Conservation (phyloP, 2,113 vertebrate species). For the Clinocottus analis region DNA sequence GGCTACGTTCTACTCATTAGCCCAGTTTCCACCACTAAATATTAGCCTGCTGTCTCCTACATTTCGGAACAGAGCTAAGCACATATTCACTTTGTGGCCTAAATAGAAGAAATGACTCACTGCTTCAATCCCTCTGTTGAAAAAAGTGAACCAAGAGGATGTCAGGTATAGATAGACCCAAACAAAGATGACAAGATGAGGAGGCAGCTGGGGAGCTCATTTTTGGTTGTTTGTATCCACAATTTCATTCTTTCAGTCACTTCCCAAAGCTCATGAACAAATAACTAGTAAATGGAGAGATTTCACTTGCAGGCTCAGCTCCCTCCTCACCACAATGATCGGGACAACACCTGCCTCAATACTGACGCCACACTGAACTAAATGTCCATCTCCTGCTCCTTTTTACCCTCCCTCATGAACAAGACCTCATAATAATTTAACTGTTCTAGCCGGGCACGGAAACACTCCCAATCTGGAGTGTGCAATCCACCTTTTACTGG, state of each 20-base stretch:
- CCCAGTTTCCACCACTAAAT: constrained; percentile 17
- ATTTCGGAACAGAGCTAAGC: neutral
- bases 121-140: neutral
- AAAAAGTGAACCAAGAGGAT: neutral
- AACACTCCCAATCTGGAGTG: too few relatives aligned
- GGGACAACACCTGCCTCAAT: neutral
- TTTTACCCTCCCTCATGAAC: neutral
- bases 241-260: neutral
- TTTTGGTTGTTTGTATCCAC: neutral
- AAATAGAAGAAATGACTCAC: neutral
- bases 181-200: neutral
- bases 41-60: neutral
- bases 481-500: too few relatives aligned
- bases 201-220: neutral
- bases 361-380: neutral
- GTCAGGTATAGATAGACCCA: neutral
- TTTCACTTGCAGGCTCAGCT: neutral
- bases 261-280: neutral
- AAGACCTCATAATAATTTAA: neutral
- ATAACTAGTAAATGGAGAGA: neutral
- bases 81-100: constrained; percentile 7
- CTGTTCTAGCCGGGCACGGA: neutral
- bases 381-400: neutral
- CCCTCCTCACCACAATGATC: neutral
- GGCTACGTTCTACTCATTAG: constrained; percentile 7